Conservation (phyloP, 1,140 invertebrate species). For the Eriocheir sinensis region DNA sequence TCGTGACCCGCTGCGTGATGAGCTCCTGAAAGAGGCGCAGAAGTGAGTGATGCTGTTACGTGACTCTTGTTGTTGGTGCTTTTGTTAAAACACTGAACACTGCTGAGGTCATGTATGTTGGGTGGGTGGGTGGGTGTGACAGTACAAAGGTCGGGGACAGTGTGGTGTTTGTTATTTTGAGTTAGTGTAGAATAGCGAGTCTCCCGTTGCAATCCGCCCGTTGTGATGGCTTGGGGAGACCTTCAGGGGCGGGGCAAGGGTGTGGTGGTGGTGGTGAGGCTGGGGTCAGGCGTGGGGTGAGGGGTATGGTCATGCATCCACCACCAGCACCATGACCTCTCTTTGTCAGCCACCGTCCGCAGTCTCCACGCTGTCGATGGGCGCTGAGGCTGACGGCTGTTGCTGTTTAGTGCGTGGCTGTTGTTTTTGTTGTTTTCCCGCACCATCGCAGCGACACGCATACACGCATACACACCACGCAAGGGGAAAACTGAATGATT, state of each 20-base stretch:
- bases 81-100: background rate
- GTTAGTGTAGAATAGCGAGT: background rate
- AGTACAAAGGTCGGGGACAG: background rate
- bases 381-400: background rate
- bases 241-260: background rate
- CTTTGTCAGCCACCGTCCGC: too few species aligned
- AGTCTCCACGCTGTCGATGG: background rate
- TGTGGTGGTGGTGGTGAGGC: background rate
- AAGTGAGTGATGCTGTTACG: background rate
- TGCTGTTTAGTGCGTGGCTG: background rate
- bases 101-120: background rate
- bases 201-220: too few species aligned
- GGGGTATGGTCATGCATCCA: background rate
- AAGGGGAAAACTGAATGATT: background rate
- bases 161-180: background rate
- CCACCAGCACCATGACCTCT: background rate
- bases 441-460: too few species aligned
- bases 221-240: background rate
- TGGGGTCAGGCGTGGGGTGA: background rate
- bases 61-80: background rate
- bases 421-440: background rate
- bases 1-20: conserved; percentile 66
- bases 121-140: background rate
- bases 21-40: conserved; percentile 64
- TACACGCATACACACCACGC: background rate